Base-by-base conservation (phyloP, 2,888 invertebrate species). In the Masnerella sp. region DNA sequence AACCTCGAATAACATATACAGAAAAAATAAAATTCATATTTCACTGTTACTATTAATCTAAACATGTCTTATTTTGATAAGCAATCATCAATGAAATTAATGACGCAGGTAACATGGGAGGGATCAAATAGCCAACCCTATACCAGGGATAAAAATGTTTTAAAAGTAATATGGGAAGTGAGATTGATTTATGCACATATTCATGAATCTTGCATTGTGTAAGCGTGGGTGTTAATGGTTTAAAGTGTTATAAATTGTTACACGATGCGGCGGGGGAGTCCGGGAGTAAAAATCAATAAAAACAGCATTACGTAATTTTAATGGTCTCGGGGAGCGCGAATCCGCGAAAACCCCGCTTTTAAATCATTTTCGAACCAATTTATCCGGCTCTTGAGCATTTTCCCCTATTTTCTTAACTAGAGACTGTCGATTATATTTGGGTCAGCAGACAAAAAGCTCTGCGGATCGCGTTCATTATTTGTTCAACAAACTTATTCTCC, bases 191-290 rank as follows among this genome's bases (percentile, higher is more conserved):
- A 70, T 59, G 45, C 43, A 34, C 42, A 47, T 70, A 70, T 62
- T 70, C 54, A 70, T 62, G 59, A 43, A 30, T 28, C 58, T 42
- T 40, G 42, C 34, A 51, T 52, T 68, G 68, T 51, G 43, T 30
- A 8, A 30, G 30, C 52, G 68, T 69, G 40, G 52, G 52, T 49
- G 49, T 64, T 70, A 64, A 58, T 70, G 61, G 52, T 56, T 70
- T 30, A 56, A 64, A 62, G 61, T 70, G 56, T 64, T 70, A 70
- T 62, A 64, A 70, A 70, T 70, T 70, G 62, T 64, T 61, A 42
- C 52, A 49, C 22, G 28, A 45, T 20, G 30, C 28, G 20, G 34
- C 43, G 49, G 58, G 14, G 18, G 20, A 38, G 7, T 3, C n/a
- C n/a, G n/a, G n/a, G n/a, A n/a, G 11, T 3, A 32, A 56, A 70